phyloP scores from a whole-genome alignment of 2,113 vertebrate species.

The Mobula hypostoma region DNA sequence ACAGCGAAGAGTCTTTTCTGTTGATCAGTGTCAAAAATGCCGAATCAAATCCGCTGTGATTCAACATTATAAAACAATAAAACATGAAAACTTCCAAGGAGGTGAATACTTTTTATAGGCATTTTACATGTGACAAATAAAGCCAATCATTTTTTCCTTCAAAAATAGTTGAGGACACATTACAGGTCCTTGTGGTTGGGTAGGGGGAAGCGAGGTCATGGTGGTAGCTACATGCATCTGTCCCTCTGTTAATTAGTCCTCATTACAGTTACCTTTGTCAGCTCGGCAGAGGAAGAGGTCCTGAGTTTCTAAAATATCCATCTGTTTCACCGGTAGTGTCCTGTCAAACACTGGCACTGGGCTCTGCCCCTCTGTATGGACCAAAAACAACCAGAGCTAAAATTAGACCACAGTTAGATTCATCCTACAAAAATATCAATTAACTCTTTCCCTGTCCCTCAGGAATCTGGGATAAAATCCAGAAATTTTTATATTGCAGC shows the following conservation, averaged over 20 bases:
- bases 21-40: too few species aligned
- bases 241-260: not conserved
- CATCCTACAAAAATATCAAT: constrained; percentile 21
- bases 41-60: too few species aligned
- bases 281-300: constrained; percentile 82
- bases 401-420: not conserved
- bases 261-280: constrained; percentile 76
- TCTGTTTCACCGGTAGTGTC: constrained; percentile 85
- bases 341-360: constrained; percentile 82
- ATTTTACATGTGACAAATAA: too few species aligned
- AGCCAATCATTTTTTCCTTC: too few species aligned
- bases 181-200: too few species aligned
- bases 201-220: too few species aligned
- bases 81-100: too few species aligned
- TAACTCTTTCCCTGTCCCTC: constrained; percentile 4
- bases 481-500: not conserved
- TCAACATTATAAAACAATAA: too few species aligned
- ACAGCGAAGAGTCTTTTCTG: too few species aligned
- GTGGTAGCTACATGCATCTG: not conserved
- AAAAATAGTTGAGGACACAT: not conserved
- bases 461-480: constrained; percentile 33
- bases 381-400: constrained; percentile 39
- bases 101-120: too few species aligned
- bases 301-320: constrained; percentile 85
- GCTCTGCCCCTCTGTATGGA: constrained; percentile 63